Percentiles rank a stretch among this genome's conserved stretches.
phyloP scores from a whole-genome alignment of 2,113 vertebrate species.

The Apistogramma diplotaenia region DNA sequence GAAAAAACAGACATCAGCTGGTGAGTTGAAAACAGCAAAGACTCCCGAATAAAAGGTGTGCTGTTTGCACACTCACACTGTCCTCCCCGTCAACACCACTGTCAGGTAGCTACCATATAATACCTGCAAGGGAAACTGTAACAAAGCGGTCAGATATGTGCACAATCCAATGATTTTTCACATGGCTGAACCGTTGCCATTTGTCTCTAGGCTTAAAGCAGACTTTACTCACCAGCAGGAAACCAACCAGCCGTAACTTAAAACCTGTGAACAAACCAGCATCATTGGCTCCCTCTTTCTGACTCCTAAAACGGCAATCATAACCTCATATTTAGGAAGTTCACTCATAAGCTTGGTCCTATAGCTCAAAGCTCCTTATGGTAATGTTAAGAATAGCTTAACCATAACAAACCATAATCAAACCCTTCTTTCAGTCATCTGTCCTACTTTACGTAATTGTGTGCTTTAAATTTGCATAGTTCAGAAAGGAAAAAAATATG shows the following conservation, averaged over 20 bases:
- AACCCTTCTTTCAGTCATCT: neutral
- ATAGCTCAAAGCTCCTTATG: neutral
- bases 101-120: neutral
- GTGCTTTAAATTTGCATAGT: neutral
- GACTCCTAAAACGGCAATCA: conserved; percentile 1
- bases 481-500: neutral
- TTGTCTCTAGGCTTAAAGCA: conserved; percentile 23
- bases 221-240: conserved; percentile 23
- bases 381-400: neutral
- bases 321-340: neutral
- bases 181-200: conserved; percentile 20
- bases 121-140: conserved; percentile 8
- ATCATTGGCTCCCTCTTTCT: neutral
- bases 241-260: neutral
- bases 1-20: neutral
- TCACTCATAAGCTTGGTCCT: neutral
- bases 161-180: conserved; percentile 10
- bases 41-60: neutral
- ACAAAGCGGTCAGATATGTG: neutral
- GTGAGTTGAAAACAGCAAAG: neutral
- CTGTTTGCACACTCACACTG: neutral
- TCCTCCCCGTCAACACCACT: neutral
- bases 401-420: neutral
- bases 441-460: neutral
- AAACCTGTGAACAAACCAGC: conserved; percentile 6